Base-by-base conservation (phyloP, 2,113 vertebrate genomes). In the Ameiurus melas region DNA sequence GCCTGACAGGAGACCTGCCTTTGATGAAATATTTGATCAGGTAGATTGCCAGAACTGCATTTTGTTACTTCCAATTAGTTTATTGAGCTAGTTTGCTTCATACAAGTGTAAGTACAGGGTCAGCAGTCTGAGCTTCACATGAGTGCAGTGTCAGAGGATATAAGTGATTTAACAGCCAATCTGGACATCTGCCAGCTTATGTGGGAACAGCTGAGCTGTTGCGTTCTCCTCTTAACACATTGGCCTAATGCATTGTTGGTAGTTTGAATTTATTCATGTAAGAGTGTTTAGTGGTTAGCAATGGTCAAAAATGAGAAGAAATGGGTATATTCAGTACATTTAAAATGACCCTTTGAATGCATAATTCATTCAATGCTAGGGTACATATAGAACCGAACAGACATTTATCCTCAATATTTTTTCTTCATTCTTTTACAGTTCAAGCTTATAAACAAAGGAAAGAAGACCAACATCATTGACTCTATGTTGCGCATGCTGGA, bases 401-500 rank as follows among this genome's bases (percentile, higher is more conserved):
- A 20, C 36, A 43, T 73, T 20, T 5, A 39, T 43, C 22, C 9
- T 73, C 73, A 25, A 25, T 51, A 77, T 17, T 53, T 16, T 30
- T 30, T 9, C 6, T 10, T 68, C 14, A 36, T 73, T 77, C 39
- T 90, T 3, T 89, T n/a, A 88, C 73, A 99, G 97, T 98, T 99
- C 93, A 99, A 98, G 95, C 94, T 94, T 78, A 97, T 98, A 92
- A 99, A 98, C 96, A 98, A 98, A 92, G 97, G 97, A 9, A 98
- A 97, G 91, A 98, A 98, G 94, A 98, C 96, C 55, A 99, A 98
- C 92, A 98, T 99, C 81, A 97, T 98, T 4, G 97, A 99, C 93
- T 99, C 97, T 47, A 98, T 99, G 97, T 92, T 99, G 92, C 93
- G 96, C 81, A 99, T 99, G 97, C 93, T 99, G 92, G 97, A 99